These are phyloP conservation scores for Micromesistius poutassou DNA, from an alignment of 2,797 vertebrate species.

Conservation along the genomic window DNA sequence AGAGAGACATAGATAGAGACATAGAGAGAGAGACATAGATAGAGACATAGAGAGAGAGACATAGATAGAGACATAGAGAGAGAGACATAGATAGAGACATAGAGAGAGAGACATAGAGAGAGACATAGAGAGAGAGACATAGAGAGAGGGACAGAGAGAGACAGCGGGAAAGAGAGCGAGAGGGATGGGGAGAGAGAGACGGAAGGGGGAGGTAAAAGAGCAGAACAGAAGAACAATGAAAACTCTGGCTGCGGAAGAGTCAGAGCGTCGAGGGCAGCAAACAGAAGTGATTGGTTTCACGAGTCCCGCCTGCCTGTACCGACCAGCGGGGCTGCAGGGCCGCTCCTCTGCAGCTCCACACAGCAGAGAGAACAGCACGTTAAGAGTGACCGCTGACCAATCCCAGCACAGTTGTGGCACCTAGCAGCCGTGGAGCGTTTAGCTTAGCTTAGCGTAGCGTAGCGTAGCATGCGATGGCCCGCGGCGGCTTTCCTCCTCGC, in stretches of 20 bases:
- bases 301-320: conserved; percentile 42
- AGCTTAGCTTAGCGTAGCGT: too few relatives aligned
- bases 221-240: not conserved
- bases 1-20: conserved; percentile 3
- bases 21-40: not conserved
- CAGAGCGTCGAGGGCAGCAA: conserved; percentile 11
- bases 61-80: conserved; percentile 3
- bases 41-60: not conserved
- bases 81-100: not conserved
- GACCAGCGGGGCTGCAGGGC: conserved; percentile 61
- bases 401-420: conserved; percentile 49
- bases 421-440: conserved; percentile 35
- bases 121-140: too few relatives aligned
- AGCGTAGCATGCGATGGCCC: not conserved
- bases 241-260: not conserved
- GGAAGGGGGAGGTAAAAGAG: not conserved
- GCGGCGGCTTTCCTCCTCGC: not conserved
- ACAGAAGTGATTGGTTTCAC: conserved; percentile 9
- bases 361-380: conserved; percentile 65
- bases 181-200: too few relatives aligned
- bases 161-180: too few relatives aligned
- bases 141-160: too few relatives aligned
- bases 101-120: too few relatives aligned
- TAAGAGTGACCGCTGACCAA: conserved; percentile 45
- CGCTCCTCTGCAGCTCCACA: conserved; percentile 67